Conservation (phyloP, 2,113 vertebrate genomes). For the Sprattus sprattus region DNA sequence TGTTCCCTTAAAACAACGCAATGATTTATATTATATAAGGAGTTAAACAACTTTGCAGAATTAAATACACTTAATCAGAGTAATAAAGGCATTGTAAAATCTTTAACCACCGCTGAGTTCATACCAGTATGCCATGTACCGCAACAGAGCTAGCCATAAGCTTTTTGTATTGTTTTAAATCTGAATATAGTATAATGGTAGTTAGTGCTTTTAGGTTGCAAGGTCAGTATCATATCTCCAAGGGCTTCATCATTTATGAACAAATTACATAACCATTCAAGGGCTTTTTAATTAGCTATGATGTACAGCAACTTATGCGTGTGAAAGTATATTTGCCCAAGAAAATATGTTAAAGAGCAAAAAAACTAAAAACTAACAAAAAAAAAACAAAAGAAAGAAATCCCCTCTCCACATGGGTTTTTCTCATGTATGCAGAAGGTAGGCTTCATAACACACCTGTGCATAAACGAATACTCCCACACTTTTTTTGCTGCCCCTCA, state of each 20-base stretch:
- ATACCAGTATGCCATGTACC: background rate
- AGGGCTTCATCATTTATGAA: constrained; percentile 48
- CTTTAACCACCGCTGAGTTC: constrained; percentile 2
- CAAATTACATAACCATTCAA: constrained; percentile 39
- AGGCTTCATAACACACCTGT: constrained; percentile 14
- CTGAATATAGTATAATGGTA: constrained; percentile 28
- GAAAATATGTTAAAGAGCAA: constrained; percentile 25
- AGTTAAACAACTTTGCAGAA: constrained; percentile 5
- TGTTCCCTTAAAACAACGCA: background rate
- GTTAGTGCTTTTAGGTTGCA: constrained; percentile 42
- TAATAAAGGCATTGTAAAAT: constrained; percentile 10
- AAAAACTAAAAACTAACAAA: background rate
- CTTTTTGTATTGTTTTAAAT: constrained; percentile 28
- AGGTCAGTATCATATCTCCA: constrained; percentile 38
- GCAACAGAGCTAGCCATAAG: constrained; percentile 6
- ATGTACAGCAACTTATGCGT: constrained; percentile 7
- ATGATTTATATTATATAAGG: constrained; percentile 4
- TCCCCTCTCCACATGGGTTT: constrained; percentile 21
- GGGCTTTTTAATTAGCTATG: constrained; percentile 45
- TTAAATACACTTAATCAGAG: constrained; percentile 2
- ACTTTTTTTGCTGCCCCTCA: constrained; percentile 12
- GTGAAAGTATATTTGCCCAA: constrained; percentile 35
- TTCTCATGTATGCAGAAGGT: constrained; percentile 35
- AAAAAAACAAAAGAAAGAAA: background rate
- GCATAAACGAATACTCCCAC: constrained; percentile 14